Evolutionary conservation across 2,888 invertebrate species (phyloP), one percentile per base, ranked within the genome.

Genomic region (Acanthoscelides obtectus): DNA sequence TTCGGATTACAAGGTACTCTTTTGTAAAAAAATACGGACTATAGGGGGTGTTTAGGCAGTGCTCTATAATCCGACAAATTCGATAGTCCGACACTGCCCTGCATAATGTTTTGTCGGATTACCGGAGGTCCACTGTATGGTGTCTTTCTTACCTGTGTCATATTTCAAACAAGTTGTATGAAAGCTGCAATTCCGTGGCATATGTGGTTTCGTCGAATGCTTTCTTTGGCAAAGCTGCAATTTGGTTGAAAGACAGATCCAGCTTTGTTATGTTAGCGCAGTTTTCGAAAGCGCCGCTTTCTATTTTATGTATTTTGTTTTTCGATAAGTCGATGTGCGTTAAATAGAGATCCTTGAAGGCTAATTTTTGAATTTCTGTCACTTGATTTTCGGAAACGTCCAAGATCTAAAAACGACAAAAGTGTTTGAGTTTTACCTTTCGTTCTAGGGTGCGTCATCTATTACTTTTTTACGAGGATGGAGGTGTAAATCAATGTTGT

Each of bases 351-450:
- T 95, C 94, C 45, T 95, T 94, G 83, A 97, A 97, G 0, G 96
- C 92, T 68, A 92, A 89, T 73, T 92, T 92, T 80, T 95, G 93
- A 12, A 97, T 90, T 67, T 90, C 88, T 0, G 90, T 92, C 20
- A 97, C 92, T 75, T 92, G 87, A 83, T 97, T 97, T 78, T 94
- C 93, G 0, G 96, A 92, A 71, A 97, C 86, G 81, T 96, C 93
- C 71, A 97, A 87, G 4, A 92, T 77, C 93, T 94, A 84, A 0
- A 86, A 86, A 72, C 66, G 21, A 69, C 1, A 45, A 45, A n/a
- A n/a, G n/a, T n/a, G n/a, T n/a, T n/a, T n/a, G n/a, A n/a, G n/a
- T n/a, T n/a, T n/a, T n/a, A n/a, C n/a, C n/a, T n/a, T n/a, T n/a
- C n/a, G n/a, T n/a, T n/a, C n/a, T n/a, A n/a, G n/a, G n/a, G n/a